Evolutionary conservation across 2,797 vertebrate genomes (phyloP).

Genomic region (Coreius guichenoti): DNA sequence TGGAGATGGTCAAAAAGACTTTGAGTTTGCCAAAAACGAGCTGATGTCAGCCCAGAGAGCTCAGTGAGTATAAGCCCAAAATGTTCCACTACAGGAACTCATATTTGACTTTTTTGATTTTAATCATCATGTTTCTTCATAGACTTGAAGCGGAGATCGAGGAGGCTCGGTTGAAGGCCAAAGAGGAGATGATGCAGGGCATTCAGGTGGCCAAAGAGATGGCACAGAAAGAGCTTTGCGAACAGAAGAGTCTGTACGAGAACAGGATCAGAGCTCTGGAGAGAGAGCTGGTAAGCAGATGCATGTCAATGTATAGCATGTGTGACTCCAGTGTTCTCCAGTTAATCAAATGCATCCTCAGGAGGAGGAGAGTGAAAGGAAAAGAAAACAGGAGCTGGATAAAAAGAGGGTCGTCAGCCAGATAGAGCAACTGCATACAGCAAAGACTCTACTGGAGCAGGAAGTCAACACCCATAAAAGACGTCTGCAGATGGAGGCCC

Average conservation of each 20-base stretch:
- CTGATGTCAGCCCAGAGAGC: conserved; percentile 86
- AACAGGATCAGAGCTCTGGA: conserved; percentile 84
- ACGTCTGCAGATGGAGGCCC: conserved; percentile 88
- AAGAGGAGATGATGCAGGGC: conserved; percentile 94
- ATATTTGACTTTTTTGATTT: background rate
- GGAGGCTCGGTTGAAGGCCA: conserved; percentile 90
- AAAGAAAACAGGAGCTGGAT: conserved; percentile 82
- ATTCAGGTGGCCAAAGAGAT: conserved; percentile 93
- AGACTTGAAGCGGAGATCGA: conserved; percentile 95
- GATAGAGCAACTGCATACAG: conserved; percentile 86
- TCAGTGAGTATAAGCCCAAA: conserved; percentile 79
- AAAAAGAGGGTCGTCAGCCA: conserved; percentile 81
- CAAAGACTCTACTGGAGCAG: conserved; percentile 86
- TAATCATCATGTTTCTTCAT: background rate
- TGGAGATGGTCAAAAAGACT: conserved; percentile 88
- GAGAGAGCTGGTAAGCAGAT: conserved; percentile 83
- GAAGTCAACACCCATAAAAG: conserved; percentile 85
- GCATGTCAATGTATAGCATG: background rate
- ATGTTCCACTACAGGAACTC: background rate
- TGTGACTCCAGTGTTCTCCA: background rate
- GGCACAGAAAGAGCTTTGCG: conserved; percentile 88
- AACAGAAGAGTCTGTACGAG: conserved; percentile 88
- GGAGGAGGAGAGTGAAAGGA: conserved; percentile 85
- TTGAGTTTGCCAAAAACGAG: conserved; percentile 97
- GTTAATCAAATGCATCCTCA: conserved; percentile 61